Evolutionary conservation across 2,113 vertebrate genomes (phyloP), one percentile per base, ranked within the genome.

Genomic region (Colistium nudipinnis): DNA sequence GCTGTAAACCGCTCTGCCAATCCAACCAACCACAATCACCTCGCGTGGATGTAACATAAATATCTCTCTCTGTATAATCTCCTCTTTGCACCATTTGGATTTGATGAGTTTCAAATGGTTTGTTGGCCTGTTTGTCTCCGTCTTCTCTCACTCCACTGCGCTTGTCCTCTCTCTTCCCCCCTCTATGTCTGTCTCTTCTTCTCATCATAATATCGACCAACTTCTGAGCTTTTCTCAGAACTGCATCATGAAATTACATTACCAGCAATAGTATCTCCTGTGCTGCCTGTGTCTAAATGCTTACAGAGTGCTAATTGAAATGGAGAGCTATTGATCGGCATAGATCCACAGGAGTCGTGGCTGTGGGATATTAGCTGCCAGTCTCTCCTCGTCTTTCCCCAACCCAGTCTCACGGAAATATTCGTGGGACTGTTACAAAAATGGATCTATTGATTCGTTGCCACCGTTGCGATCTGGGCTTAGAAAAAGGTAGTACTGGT

Each of bases 301-400:
- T 88, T 63, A 70, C 81, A 82, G 76, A 81, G 81, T 77, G 74
- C 85, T 93, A 91, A 93, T 90, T 93, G 89, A 93, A 92, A 92
- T 86, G 84, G 89, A 91, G 90, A 90, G 84, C 48, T 91, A 91
- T 91, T 83, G 92, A 92, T 92, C 84, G 63, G 60, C 80, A 65
- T 66, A 55, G 78, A 86, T 83, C 79, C 75, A 68, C 81, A 71
- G 80, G 75, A 81, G 79, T 79, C 78, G 67, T 19, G 71, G 70
- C 73, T 71, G 63, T 65, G 70, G 64, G 62, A 51, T 76, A 61
- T 65, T 75, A 78, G 79, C 85, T 70, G 59, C 62, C 70, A 51
- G 71, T 56, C 70, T 84, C 55, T 71, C 51, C 67, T 70, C 39
- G 54, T 75, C 70, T 70, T 78, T 71, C 63, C 45, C 9, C 35